phyloP scores from a whole-genome alignment of 2,888 invertebrate genomes.

The Drosophila limbata region DNA sequence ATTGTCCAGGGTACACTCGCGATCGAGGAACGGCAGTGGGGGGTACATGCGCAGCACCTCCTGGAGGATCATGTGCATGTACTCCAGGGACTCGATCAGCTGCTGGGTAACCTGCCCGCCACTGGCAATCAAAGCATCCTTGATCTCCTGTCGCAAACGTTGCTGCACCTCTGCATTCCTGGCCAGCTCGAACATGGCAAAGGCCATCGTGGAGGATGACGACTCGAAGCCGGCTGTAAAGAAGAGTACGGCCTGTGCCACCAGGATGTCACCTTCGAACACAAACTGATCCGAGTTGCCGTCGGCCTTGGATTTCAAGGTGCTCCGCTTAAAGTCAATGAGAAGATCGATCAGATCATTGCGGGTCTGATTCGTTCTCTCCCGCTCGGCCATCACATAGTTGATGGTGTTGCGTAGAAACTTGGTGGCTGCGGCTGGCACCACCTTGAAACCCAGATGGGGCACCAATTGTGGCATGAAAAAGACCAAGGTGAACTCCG shows the following conservation, averaged over 20 bases:
- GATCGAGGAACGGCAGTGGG: constrained; percentile 83
- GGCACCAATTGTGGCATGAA: constrained; percentile 85
- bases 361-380: constrained; percentile 82
- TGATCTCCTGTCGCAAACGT: constrained; percentile 85
- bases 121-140: constrained; percentile 77
- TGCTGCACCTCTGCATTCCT: constrained; percentile 84
- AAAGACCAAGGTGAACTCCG: constrained; percentile 84
- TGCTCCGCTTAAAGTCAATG: constrained; percentile 85
- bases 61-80: constrained; percentile 84
- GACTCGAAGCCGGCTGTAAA: constrained; percentile 85
- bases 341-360: constrained; percentile 86
- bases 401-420: constrained; percentile 85
- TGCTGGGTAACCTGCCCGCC: constrained; percentile 84
- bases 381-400: constrained; percentile 85
- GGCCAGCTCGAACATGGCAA: constrained; percentile 85
- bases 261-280: constrained; percentile 83
- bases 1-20: constrained; percentile 76
- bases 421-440: constrained; percentile 76
- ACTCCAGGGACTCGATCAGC: constrained; percentile 84
- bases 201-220: constrained; percentile 85
- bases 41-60: constrained; percentile 85
- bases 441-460: constrained; percentile 82
- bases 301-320: constrained; percentile 73
- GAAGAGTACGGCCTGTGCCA: constrained; percentile 84
- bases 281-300: constrained; percentile 59